Evolutionary conservation across 2,113 vertebrate genomes (phyloP), one percentile per base, ranked within the genome.

Genomic region (Leptobrachium ailaonicum): DNA sequence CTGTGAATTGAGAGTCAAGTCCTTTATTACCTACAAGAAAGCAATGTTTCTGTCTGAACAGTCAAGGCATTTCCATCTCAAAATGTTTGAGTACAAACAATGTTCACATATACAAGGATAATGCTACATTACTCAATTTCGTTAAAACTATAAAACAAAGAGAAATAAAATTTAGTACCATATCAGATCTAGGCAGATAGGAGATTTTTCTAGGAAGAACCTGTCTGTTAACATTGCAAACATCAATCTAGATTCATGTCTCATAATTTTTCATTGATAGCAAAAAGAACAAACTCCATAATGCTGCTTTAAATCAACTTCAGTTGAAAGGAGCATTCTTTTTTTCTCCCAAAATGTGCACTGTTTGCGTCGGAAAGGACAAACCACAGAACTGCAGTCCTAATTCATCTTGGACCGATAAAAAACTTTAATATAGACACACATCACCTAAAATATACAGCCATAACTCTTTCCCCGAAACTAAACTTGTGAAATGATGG

Each of bases 301-400:
- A 58, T 77, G 53, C 66, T 69, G 44, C 41, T 54, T 70, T 77
- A 77, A 77, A 77, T 77, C 66, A 77, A 64, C 75, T 77, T 77
- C 66, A 41, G 67, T 50, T 77, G 75, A 77, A 69, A 69, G 41
- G 8, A 60, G 50, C 41, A 69, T 77, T 32, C 20, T 32, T 69
- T 77, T 77, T 70, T 69, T 74, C 68, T 70, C 53, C 40, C 53
- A 42, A 60, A 77, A 77, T 77, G 68, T 70, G 42, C 20, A 77
- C 50, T 50, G 67, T 69, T 77, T 77, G 66, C 69, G 54, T 77
- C 75, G 58, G 58, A 71, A 77, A 70, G 75, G 75, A 77, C 75
- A 70, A 70, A 70, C 20, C 40, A 42, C 53, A 42, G 20, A n/a
- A 70, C 56, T 64, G 54, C 66, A 69, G 75, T 66, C 40, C 69